Evolutionary conservation across 2,888 invertebrate species (phyloP).

Genomic region (Agrochola lota): DNA sequence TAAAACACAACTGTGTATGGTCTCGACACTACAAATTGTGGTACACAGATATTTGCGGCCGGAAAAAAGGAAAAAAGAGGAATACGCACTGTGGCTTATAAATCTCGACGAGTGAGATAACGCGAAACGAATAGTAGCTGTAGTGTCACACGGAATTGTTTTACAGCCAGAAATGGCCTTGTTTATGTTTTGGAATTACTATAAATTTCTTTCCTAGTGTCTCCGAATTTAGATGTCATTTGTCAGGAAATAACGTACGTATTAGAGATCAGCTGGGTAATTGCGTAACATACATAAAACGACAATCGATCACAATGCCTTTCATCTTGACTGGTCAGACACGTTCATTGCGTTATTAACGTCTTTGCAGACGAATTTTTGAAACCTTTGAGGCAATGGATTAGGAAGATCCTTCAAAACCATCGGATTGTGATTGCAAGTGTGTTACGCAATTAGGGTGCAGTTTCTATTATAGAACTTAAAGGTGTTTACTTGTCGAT

Average conservation of each 20-base stretch:
- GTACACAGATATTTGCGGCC: conserved; percentile 24
- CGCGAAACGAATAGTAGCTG: conserved; percentile 59
- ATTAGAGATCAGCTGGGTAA: conserved; percentile 11
- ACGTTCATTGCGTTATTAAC: neutral
- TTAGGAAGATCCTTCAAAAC: neutral
- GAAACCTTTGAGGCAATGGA: neutral
- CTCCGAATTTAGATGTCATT: conserved; percentile 37
- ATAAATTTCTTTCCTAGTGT: conserved; percentile 41
- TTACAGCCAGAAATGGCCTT: conserved; percentile 60
- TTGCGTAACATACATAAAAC: neutral
- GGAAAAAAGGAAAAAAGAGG: conserved; percentile 27
- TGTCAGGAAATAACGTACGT: conserved; percentile 13
- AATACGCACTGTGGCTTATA: conserved; percentile 54
- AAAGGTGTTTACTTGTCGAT: neutral
- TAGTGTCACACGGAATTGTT: conserved; percentile 62
- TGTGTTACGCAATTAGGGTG: neutral
- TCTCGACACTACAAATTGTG: conserved; percentile 15
- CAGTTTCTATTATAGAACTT: neutral
- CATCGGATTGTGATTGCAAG: neutral
- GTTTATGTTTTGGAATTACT: conserved; percentile 60
- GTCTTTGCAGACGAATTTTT: neutral
- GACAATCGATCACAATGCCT: neutral
- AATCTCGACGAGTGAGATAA: conserved; percentile 65
- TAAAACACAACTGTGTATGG: conserved; percentile 34
- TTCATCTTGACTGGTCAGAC: neutral